These are phyloP conservation scores for Hyperopisus bebe DNA, from an alignment of 2,113 vertebrate genomes.

Conservation along the genomic window DNA sequence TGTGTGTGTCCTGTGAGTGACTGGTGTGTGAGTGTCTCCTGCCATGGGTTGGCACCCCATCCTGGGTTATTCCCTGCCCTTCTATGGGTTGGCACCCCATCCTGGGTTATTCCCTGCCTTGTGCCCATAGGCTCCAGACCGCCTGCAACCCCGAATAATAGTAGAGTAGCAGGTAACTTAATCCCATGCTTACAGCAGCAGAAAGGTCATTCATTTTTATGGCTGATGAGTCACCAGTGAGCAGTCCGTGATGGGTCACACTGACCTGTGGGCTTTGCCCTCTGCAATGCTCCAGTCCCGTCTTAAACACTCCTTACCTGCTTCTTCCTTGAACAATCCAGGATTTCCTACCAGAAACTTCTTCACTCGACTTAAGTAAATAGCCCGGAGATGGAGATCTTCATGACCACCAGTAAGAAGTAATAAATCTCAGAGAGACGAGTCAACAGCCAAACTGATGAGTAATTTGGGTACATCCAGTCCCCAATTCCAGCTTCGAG, in stretches of 20 bases:
- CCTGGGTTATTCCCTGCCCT: not conserved
- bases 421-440: not conserved
- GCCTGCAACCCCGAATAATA: not conserved
- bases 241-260: not conserved
- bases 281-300: not conserved
- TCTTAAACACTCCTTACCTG: not conserved
- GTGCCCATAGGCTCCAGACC: not conserved
- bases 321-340: not conserved
- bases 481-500: not conserved
- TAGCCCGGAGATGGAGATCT: not conserved
- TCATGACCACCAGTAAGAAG: not conserved
- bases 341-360: not conserved
- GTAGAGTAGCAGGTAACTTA: not conserved
- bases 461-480: not conserved
- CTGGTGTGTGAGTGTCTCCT: no score
- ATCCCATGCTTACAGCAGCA: not conserved
- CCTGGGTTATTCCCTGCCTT: not conserved
- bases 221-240: not conserved
- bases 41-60: not conserved
- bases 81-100: no score
- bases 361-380: not conserved
- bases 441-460: not conserved
- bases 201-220: not conserved
- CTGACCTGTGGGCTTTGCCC: not conserved
- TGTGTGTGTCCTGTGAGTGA: not conserved